phyloP scores from a whole-genome alignment of 1,140 invertebrate genomes.

The Lysiphlebus fabarum region DNA sequence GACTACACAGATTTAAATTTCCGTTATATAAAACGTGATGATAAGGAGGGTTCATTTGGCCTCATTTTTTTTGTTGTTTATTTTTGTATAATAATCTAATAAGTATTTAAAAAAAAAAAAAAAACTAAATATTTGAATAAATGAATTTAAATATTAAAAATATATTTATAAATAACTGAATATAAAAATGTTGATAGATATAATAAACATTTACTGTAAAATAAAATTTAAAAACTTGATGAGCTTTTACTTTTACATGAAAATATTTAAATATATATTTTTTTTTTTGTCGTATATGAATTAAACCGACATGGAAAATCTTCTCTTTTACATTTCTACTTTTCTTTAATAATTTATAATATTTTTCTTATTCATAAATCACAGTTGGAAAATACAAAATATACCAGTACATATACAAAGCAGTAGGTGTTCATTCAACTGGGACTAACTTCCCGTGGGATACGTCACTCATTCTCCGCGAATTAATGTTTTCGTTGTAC shows the following conservation, averaged over 20 bases:
- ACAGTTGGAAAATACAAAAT: slow-evolving; percentile 15
- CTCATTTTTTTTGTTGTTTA: too few species aligned
- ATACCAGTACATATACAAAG: neutral
- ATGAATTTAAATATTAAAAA: neutral
- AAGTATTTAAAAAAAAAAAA: too few species aligned
- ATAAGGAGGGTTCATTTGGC: too few species aligned
- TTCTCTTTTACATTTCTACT: slow-evolving; percentile 2
- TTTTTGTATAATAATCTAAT: too few species aligned
- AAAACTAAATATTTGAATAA: neutral
- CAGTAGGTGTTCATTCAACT: slow-evolving; percentile 26
- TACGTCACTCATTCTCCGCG: slow-evolving; percentile 14
- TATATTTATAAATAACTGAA: too few species aligned
- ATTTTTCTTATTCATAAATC: slow-evolving; percentile 43
- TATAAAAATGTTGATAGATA: slow-evolving; percentile 5
- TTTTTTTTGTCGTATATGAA: neutral
- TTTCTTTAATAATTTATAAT: slow-evolving; percentile 36
- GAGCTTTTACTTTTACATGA: neutral
- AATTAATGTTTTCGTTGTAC: slow-evolving; percentile 6
- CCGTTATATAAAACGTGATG: too few species aligned
- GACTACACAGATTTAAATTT: too few species aligned
- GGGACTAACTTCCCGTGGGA: slow-evolving; percentile 21
- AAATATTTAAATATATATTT: neutral
- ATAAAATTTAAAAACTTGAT: neutral
- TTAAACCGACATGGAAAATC: neutral
- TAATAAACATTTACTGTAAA: neutral